phyloP scores from a whole-genome alignment of 2,797 vertebrate genomes.

The Capromys pilorides region DNA sequence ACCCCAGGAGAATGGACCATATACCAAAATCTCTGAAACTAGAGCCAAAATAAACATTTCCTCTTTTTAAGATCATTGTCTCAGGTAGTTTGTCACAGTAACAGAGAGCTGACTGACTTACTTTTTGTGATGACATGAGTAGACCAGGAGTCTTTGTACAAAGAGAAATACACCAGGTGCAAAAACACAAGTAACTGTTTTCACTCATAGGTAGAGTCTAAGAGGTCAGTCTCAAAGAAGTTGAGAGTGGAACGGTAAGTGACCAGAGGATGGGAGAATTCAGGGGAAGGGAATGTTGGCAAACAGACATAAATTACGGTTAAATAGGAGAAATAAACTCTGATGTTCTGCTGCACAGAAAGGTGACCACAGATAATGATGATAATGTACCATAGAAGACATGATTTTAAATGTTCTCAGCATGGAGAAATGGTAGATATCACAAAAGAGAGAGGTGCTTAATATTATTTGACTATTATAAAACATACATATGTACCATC shows the following conservation, averaged over 20 bases:
- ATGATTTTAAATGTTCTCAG: not conserved
- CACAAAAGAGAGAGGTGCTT: no score
- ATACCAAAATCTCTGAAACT: not conserved
- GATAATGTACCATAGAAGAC: not conserved
- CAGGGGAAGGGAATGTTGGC: not conserved
- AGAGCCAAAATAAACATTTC: not conserved
- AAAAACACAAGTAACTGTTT: not conserved
- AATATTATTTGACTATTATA: not conserved
- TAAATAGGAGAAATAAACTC: not conserved
- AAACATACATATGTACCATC: not conserved
- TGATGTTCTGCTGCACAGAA: not conserved
- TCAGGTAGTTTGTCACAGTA: not conserved
- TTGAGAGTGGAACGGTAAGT: no score
- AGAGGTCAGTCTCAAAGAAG: not conserved
- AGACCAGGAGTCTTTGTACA: not conserved
- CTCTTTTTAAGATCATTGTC: not conserved
- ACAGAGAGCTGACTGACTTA: not conserved
- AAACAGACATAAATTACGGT: not conserved
- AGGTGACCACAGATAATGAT: not conserved
- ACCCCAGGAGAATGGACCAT: not conserved
- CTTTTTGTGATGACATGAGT: no score
- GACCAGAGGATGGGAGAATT: not conserved
- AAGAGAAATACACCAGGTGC: not conserved
- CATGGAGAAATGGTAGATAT: not conserved
- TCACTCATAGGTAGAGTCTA: not conserved